Conservation (phyloP, 35 echinoderm and acorn worm species). For the Hemicentrotus pulcherrimus region DNA sequence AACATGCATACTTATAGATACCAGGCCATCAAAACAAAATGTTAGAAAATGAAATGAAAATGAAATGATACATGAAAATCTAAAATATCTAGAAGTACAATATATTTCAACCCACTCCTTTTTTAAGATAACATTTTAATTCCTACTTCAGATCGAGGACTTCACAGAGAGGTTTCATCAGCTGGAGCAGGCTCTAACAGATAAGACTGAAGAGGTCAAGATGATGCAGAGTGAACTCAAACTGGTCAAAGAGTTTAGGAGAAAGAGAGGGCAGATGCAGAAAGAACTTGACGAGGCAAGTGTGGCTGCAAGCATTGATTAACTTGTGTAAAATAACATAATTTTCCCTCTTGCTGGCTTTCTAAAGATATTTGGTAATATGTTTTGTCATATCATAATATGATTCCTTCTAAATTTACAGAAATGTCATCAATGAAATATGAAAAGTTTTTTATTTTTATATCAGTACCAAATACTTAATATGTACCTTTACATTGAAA, state of each 20-base stretch:
- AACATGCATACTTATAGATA: too few relatives aligned
- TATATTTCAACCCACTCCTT: too few relatives aligned
- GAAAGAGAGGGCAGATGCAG: slow-evolving; percentile 97
- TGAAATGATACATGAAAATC: too few relatives aligned
- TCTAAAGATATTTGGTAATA: neutral
- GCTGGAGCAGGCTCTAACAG: slow-evolving; percentile 78
- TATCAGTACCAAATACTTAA: neutral
- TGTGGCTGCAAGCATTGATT: neutral
- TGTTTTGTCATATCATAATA: neutral
- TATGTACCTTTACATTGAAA: neutral
- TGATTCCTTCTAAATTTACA: neutral
- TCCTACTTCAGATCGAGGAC: slow-evolving; percentile 80
- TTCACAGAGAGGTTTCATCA: slow-evolving; percentile 86
- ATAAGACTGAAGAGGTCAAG: slow-evolving; percentile 95
- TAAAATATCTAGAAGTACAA: too few relatives aligned
- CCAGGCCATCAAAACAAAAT: too few relatives aligned
- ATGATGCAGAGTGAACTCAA: slow-evolving; percentile 99
- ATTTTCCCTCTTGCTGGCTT: neutral
- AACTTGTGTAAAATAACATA: neutral
- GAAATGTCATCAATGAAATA: too few relatives aligned
- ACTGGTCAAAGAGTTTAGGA: slow-evolving; percentile 90
- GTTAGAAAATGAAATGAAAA: too few relatives aligned
- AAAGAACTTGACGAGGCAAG: slow-evolving; percentile 94
- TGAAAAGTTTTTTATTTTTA: too few relatives aligned
- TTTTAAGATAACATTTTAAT: neutral